phyloP scores from a whole-genome alignment of 2,113 vertebrate genomes.

The Odontesthes bonariensis region DNA sequence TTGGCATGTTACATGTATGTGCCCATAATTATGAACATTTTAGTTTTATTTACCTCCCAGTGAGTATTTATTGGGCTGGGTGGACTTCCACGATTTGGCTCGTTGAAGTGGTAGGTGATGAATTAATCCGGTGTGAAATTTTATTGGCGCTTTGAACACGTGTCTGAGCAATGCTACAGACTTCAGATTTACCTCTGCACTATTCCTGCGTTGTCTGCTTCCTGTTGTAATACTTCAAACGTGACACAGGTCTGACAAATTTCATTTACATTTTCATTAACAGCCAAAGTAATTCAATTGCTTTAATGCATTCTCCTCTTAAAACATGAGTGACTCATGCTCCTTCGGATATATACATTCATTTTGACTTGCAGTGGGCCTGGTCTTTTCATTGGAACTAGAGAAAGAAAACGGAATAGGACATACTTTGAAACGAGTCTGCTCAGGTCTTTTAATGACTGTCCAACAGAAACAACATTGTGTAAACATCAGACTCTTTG shows the following conservation, averaged over 20 bases:
- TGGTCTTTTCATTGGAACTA: conserved; percentile 13
- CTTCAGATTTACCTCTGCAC: neutral
- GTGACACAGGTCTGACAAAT: neutral
- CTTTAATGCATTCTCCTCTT: conserved; percentile 41
- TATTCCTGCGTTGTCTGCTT: neutral
- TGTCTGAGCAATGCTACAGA: neutral
- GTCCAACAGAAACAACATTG: neutral
- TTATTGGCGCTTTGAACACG: no score
- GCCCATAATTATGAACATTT: no score
- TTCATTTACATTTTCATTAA: conserved; percentile 45
- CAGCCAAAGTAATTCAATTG: conserved; percentile 42
- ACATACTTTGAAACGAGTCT: conserved; percentile 9
- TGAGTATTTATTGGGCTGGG: no score
- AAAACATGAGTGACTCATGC: conserved; percentile 56
- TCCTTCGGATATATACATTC: conserved; percentile 23
- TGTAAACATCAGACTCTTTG: conserved; percentile 20
- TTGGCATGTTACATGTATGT: no score
- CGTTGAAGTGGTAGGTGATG: no score
- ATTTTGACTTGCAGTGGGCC: conserved; percentile 19
- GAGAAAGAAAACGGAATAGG: conserved; percentile 25
- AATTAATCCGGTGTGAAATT: no score
- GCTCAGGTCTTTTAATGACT: conserved; percentile 1
- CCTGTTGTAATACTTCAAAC: conserved; percentile 11
- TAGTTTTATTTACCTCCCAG: no score
- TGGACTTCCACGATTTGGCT: no score